Evolutionary conservation across 2,888 invertebrate species (phyloP), one percentile per base, ranked within the genome.

Genomic region (Drosophila incognita): DNA sequence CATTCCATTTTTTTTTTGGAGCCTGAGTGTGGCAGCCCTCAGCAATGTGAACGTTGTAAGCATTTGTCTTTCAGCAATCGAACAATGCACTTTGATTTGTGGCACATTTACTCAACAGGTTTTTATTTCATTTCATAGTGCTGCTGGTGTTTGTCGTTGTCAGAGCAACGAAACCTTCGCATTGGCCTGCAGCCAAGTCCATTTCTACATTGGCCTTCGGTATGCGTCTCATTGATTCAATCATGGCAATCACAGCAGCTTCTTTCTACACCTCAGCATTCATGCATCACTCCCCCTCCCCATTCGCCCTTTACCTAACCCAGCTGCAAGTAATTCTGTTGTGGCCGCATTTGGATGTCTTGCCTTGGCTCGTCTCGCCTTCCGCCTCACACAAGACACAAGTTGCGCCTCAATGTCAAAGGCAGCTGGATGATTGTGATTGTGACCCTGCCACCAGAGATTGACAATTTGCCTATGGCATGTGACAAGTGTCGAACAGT

Each of bases 141-240:
- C 36, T 40, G 4, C 21, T 3, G 21, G 21, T 42, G 2, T 21
- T 42, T 36, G 29, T 27, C n/a, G 58, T 69, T 69, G 65, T 60
- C 57, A 3, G 10, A 46, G 56, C 27, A 70, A 60, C 76, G 64
- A 21, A 79, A 61, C 76, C 69, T 73, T 57, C 24, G 38, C 51
- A 62, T 76, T 80, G 81, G 78, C 81, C 76, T 65, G 78, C 76
- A 65, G 81, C 76, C 78, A 76, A 72, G 76, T 65, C 61, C 67
- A 51, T 63, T 63, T 74, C 38, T 21, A 35, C 7, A 42, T 42
- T 67, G 53, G 58, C 54, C 81, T 70, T 66, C 69, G 60, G 58
- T 52, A 31, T 79, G 79, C 74, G 76, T 59, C 75, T 66, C 89
- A 89, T 85, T 85, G 85, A 89, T 89, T 87, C 82, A 77, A 87